Conservation (phyloP, 2,113 vertebrate species). For the Ellobius talpinus region DNA sequence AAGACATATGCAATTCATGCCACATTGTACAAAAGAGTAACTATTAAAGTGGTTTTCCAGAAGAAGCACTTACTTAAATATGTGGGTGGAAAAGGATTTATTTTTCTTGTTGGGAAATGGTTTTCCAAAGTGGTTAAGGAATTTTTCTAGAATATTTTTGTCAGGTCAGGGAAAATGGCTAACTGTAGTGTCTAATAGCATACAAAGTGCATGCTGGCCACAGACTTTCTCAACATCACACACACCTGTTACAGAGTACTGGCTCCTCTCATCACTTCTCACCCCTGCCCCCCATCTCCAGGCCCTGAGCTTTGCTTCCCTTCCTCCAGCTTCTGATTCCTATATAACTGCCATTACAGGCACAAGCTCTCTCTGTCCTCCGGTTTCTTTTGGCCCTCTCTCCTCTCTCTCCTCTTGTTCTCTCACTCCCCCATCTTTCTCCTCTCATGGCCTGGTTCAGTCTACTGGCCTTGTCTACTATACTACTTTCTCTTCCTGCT, state of each 20-base stretch:
- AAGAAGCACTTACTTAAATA: background rate
- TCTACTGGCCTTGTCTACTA: background rate
- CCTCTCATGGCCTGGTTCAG: background rate
- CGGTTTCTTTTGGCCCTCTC: background rate
- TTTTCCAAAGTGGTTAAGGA: conserved; percentile 49
- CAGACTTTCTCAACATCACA: background rate
- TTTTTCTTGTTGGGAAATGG: background rate
- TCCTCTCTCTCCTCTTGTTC: too few relatives aligned
- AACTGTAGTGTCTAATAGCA: background rate
- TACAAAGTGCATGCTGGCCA: background rate
- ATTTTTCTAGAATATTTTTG: background rate
- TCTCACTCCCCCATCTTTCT: background rate
- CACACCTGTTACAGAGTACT: background rate
- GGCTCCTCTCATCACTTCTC: background rate
- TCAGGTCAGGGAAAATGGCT: background rate
- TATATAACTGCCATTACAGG: background rate
- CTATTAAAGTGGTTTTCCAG: conserved; percentile 8
- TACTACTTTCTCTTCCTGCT: background rate
- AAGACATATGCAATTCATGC: background rate
- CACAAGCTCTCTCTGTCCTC: background rate
- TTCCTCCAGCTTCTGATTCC: background rate
- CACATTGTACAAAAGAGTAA: background rate
- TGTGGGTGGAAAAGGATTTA: background rate
- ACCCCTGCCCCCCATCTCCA: background rate
- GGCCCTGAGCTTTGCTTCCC: background rate